phyloP scores from a whole-genome alignment of 2,113 vertebrate species.

The Odocoileus virginianus region DNA sequence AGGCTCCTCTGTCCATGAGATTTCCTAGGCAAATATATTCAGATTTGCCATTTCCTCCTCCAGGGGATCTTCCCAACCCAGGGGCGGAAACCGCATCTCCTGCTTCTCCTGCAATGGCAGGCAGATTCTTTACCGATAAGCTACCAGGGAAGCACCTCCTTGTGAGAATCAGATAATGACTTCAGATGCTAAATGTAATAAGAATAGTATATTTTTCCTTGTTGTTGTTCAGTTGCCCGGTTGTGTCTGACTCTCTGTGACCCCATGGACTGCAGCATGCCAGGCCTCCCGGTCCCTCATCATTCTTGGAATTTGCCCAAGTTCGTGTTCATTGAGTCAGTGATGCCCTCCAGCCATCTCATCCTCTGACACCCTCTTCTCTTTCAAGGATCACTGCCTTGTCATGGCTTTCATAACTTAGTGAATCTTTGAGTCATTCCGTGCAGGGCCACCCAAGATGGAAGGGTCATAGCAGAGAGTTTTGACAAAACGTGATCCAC shows the following conservation, averaged over 20 bases:
- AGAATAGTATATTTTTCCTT: conserved; percentile 28
- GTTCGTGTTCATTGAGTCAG: background rate
- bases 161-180: conserved; percentile 45
- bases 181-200: conserved; percentile 29
- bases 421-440: background rate
- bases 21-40: background rate
- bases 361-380: background rate
- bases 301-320: background rate
- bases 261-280: background rate
- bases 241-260: background rate
- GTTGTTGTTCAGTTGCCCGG: background rate
- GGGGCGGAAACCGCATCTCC: background rate
- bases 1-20: background rate
- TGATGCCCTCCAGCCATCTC: background rate
- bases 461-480: background rate
- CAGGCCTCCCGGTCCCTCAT: background rate
- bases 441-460: background rate
- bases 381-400: background rate
- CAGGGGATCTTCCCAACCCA: background rate
- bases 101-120: background rate
- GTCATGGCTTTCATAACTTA: background rate
- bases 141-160: background rate
- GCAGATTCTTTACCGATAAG: background rate
- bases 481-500: background rate
- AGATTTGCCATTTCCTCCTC: background rate